These are phyloP conservation scores for Hybognathus amarus DNA, from an alignment of 2,797 vertebrate species.

Conservation along the genomic window DNA sequence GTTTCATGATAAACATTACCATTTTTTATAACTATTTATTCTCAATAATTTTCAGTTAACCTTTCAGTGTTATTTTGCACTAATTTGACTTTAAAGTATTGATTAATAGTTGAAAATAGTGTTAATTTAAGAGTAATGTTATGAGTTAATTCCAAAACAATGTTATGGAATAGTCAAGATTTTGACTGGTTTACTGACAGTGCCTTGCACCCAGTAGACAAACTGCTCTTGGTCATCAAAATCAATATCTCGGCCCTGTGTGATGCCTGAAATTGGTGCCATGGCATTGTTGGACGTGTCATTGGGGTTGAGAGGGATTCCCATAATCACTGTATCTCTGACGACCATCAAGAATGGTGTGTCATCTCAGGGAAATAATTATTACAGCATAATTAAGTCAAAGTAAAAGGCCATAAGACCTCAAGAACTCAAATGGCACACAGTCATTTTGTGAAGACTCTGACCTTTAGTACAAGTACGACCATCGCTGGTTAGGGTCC, in stretches of 20 bases:
- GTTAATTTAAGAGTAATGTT: neutral
- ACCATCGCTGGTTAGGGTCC: slow-evolving; percentile 82
- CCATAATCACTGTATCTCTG: slow-evolving; percentile 74
- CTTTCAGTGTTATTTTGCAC: neutral
- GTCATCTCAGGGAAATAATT: slow-evolving; percentile 63
- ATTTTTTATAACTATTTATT: neutral
- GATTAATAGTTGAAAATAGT: neutral
- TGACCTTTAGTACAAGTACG: slow-evolving; percentile 88
- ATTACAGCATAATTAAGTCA: slow-evolving; percentile 21
- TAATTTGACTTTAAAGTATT: neutral
- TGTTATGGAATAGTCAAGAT: neutral
- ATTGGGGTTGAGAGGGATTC: slow-evolving; percentile 74
- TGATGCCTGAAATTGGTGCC: slow-evolving; percentile 72
- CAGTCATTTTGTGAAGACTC: neutral
- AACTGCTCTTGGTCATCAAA: slow-evolving; percentile 76
- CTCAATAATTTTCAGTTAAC: neutral
- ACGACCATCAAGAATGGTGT: slow-evolving; percentile 77
- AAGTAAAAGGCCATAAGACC: neutral
- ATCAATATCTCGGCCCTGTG: slow-evolving; percentile 73
- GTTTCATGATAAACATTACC: neutral
- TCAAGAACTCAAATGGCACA: neutral
- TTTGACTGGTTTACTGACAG: slow-evolving; percentile 65
- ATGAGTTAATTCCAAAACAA: neutral
- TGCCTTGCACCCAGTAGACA: slow-evolving; percentile 77
- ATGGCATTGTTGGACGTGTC: slow-evolving; percentile 78